Conservation (phyloP, 1,140 invertebrate genomes). For the Drosophila melanica region DNA sequence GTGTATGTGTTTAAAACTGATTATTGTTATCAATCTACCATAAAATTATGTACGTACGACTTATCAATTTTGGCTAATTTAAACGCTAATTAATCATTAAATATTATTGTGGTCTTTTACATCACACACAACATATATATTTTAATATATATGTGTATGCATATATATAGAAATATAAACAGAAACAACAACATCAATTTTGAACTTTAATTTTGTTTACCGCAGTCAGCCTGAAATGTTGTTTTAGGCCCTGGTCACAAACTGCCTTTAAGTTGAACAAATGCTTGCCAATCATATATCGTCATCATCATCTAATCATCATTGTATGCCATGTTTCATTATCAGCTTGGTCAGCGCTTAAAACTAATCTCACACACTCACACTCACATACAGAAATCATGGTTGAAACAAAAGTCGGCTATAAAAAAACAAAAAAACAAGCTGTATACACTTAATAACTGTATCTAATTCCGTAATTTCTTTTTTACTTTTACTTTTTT, state of each 20-base stretch:
- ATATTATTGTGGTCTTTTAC: slow-evolving; percentile 45
- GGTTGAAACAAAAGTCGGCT: slow-evolving; percentile 6
- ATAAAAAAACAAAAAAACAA: slow-evolving; percentile 10
- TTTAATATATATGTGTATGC: slow-evolving; percentile 13
- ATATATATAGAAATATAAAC: slow-evolving; percentile 41
- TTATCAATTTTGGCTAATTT: slow-evolving; percentile 61
- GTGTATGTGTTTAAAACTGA: slow-evolving; percentile 46
- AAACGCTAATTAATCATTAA: slow-evolving; percentile 64
- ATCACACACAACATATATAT: slow-evolving; percentile 37
- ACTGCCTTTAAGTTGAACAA: slow-evolving; percentile 43
- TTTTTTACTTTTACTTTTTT: slow-evolving; percentile 77
- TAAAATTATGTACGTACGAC: slow-evolving; percentile 59
- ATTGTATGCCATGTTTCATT: slow-evolving; percentile 21
- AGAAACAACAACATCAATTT: slow-evolving; percentile 13
- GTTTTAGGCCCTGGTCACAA: slow-evolving; percentile 8
- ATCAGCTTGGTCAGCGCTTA: slow-evolving; percentile 32
- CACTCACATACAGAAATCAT: slow-evolving; percentile 20
- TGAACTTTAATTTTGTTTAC: slow-evolving; percentile 32
- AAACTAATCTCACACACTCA: slow-evolving; percentile 5
- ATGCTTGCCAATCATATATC: slow-evolving; percentile 40
- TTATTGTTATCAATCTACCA: slow-evolving; percentile 47
- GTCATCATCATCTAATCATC: slow-evolving; percentile 22
- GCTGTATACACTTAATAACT: slow-evolving; percentile 62
- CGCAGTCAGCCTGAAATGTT: not conserved
- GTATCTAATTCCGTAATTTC: slow-evolving; percentile 82